Conservation (phyloP, 2,888 invertebrate species). For the Drosophila helvetica region DNA sequence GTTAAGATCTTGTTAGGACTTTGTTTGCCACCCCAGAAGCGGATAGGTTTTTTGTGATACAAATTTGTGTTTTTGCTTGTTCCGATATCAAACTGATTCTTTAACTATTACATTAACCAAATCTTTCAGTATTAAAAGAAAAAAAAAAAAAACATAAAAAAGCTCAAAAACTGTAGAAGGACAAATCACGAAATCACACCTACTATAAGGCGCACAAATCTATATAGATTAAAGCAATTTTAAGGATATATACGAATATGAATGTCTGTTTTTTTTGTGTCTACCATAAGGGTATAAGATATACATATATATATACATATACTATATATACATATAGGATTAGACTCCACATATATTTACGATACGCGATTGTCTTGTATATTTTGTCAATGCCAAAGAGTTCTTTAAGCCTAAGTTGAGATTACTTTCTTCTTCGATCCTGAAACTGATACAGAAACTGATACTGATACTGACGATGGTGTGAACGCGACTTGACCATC, state of each 20-base stretch:
- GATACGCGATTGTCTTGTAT: slow-evolving; percentile 45
- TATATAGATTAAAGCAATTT: slow-evolving; percentile 31
- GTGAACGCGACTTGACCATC: slow-evolving; percentile 1
- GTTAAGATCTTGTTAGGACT: slow-evolving; percentile 19
- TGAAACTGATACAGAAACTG: slow-evolving; percentile 8
- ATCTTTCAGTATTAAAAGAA: slow-evolving; percentile 37
- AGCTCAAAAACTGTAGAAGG: slow-evolving; percentile 22
- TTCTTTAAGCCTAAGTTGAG: slow-evolving; percentile 67
- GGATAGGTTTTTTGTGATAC: slow-evolving; percentile 33
- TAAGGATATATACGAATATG: slow-evolving; percentile 32
- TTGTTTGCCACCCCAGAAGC: slow-evolving; percentile 18
- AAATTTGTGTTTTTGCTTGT: slow-evolving; percentile 32
- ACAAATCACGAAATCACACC: slow-evolving; percentile 39
- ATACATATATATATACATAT: slow-evolving; percentile 22
- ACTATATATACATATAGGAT: slow-evolving; percentile 24
- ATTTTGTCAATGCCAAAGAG: slow-evolving; percentile 73
- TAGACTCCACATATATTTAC: slow-evolving; percentile 18
- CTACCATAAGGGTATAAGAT: slow-evolving; percentile 63
- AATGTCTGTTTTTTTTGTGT: slow-evolving; percentile 53
- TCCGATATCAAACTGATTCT: slow-evolving; percentile 1
- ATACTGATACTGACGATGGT: slow-evolving; percentile 6
- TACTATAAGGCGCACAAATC: slow-evolving; percentile 46
- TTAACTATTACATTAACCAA: not conserved
- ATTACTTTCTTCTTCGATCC: slow-evolving; percentile 50
- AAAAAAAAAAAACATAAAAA: slow-evolving; percentile 7